A percentile compares a stretch with the other conserved stretches of the same genome.
phyloP scores from a whole-genome alignment of 2,113 vertebrate genomes.

The Orycteropus afer region DNA sequence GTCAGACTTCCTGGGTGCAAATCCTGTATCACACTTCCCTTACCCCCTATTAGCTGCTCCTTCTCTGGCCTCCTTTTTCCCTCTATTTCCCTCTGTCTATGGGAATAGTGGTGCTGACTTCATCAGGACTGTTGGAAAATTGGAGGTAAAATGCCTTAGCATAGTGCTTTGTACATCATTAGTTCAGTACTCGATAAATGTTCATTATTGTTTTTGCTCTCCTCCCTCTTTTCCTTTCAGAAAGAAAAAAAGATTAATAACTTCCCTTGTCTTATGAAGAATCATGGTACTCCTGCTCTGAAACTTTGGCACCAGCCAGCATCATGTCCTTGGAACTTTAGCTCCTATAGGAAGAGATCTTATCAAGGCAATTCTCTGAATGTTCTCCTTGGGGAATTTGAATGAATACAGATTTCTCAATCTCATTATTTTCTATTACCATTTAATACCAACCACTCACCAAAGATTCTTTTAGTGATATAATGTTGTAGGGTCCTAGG shows the following conservation, averaged over 20 bases:
- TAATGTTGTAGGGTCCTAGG: background rate
- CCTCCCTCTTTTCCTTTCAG: background rate
- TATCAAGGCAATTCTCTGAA: background rate
- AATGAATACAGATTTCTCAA: background rate
- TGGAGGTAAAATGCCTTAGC: background rate
- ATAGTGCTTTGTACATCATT: background rate
- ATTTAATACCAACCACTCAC: constrained; percentile 22
- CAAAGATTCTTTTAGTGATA: background rate
- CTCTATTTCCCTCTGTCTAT: background rate
- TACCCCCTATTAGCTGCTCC: background rate
- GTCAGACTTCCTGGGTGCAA: background rate
- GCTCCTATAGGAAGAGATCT: background rate
- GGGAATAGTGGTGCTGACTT: background rate
- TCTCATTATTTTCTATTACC: constrained; percentile 4
- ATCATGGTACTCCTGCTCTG: constrained; percentile 27
- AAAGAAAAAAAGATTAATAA: background rate
- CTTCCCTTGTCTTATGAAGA: constrained; percentile 2
- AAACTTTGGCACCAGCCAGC: background rate
- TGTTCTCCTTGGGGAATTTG: background rate
- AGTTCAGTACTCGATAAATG: background rate
- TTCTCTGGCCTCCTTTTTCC: background rate
- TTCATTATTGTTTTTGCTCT: constrained; percentile 23
- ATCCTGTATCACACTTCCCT: background rate
- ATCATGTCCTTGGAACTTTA: background rate
- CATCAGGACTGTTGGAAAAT: background rate